A percentile compares a stretch with the other conserved stretches of the same genome.
These are phyloP conservation scores for Porites cylindrica DNA, from an alignment of 92 coral and sea anemone genomes.

Conservation along the genomic window DNA sequence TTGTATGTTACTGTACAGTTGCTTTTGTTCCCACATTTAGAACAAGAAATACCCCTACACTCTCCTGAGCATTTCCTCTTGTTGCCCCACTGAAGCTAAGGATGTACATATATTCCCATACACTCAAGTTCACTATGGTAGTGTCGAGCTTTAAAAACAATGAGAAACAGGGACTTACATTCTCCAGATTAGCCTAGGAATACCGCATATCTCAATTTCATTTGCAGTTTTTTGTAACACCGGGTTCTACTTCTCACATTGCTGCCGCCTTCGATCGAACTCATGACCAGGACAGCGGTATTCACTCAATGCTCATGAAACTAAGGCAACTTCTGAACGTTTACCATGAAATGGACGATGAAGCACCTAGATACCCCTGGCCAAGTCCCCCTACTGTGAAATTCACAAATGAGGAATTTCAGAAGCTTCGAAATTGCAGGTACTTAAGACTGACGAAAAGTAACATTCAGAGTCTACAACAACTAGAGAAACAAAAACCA, in stretches of 20 bases:
- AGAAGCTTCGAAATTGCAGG: slow-evolving; percentile 80
- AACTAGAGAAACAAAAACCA: neutral
- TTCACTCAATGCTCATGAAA: slow-evolving; percentile 72
- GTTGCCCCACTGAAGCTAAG: too few relatives aligned
- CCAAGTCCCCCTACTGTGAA: slow-evolving; percentile 71
- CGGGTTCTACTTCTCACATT: slow-evolving; percentile 55
- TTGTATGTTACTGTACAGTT: too few relatives aligned
- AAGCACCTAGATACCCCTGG: slow-evolving; percentile 84
- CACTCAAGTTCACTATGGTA: too few relatives aligned
- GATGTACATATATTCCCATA: too few relatives aligned
- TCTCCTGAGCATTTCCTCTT: too few relatives aligned
- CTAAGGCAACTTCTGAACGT: slow-evolving; percentile 69
- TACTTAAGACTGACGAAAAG: slow-evolving; percentile 39
- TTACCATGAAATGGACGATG: slow-evolving; percentile 78
- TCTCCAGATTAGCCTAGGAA: too few relatives aligned
- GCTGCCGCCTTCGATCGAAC: slow-evolving; percentile 69
- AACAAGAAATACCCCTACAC: too few relatives aligned
- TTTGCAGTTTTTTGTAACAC: slow-evolving; percentile 29
- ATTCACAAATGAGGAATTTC: slow-evolving; percentile 77
- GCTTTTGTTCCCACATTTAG: too few relatives aligned
- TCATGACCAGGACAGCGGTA: slow-evolving; percentile 64
- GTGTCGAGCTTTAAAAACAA: too few relatives aligned
- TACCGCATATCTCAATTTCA: neutral
- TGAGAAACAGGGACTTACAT: too few relatives aligned
- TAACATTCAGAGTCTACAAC: slow-evolving; percentile 34